These are phyloP conservation scores for Phaetusa simplex DNA, from an alignment of 2,113 vertebrate genomes.

Conservation along the genomic window DNA sequence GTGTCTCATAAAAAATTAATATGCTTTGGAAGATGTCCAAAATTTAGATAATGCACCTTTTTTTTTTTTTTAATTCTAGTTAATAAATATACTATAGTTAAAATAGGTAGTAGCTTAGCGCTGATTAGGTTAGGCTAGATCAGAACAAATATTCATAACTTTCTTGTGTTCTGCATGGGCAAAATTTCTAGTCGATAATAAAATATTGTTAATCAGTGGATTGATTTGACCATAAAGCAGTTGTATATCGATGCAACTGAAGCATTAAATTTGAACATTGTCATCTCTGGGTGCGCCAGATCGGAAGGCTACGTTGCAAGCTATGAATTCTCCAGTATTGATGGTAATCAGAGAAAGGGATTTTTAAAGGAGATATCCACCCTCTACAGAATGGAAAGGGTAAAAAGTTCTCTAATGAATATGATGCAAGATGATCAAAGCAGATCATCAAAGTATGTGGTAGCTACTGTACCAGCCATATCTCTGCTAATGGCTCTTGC, in stretches of 20 bases:
- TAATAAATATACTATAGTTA: neutral
- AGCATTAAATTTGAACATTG: constrained; percentile 22
- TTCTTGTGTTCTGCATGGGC: neutral
- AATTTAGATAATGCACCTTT: neutral
- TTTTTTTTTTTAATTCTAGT: neutral
- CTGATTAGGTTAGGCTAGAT: neutral
- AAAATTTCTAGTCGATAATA: constrained; percentile 14
- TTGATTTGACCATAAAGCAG: constrained; percentile 34
- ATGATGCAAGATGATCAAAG: constrained; percentile 3
- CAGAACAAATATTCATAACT: neutral
- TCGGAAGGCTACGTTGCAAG: neutral
- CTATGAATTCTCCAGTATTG: neutral
- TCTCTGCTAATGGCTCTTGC: neutral
- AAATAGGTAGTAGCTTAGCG: neutral
- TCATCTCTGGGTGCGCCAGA: neutral
- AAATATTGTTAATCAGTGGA: constrained; percentile 38
- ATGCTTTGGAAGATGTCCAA: neutral
- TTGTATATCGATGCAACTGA: neutral
- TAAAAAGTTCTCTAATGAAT: constrained; percentile 8
- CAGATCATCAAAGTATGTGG: neutral
- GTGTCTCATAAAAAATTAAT: neutral
- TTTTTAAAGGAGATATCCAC: neutral
- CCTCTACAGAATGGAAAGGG: neutral
- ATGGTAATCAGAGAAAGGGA: neutral
- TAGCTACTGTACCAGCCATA: neutral